Evolutionary conservation across 1,140 invertebrate species (phyloP).

Genomic region (Xylocopa sonorina): DNA sequence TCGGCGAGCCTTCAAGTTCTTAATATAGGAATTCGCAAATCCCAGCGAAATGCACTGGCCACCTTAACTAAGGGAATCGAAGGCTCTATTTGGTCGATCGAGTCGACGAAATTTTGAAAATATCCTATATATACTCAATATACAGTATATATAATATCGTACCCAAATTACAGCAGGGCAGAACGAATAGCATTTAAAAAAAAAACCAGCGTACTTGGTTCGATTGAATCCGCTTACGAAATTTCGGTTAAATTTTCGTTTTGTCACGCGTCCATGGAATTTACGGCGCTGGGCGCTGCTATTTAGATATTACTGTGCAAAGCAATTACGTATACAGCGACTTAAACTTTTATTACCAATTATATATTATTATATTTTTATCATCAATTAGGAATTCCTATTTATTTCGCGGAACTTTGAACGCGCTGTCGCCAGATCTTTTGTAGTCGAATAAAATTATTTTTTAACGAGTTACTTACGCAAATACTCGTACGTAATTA

Average conservation of each 20-base stretch:
- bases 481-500: neutral
- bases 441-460: neutral
- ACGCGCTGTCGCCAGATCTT: no score
- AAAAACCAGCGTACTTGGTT: no score
- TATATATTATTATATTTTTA: neutral
- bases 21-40: neutral
- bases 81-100: neutral
- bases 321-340: neutral
- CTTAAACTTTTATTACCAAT: neutral
- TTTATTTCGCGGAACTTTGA: neutral
- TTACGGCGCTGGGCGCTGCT: neutral
- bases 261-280: neutral
- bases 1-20: conserved; percentile 5
- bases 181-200: neutral
- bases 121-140: no score
- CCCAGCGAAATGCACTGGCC: no score
- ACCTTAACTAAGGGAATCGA: neutral
- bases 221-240: neutral
- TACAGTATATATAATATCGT: no score
- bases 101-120: no score
- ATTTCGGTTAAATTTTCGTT: neutral
- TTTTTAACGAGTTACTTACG: neutral
- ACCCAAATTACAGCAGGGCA: no score
- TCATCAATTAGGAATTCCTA: neutral
- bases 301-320: neutral